Base-by-base conservation (phyloP, 2,113 vertebrate species). In the Brevimyrus niger region DNA sequence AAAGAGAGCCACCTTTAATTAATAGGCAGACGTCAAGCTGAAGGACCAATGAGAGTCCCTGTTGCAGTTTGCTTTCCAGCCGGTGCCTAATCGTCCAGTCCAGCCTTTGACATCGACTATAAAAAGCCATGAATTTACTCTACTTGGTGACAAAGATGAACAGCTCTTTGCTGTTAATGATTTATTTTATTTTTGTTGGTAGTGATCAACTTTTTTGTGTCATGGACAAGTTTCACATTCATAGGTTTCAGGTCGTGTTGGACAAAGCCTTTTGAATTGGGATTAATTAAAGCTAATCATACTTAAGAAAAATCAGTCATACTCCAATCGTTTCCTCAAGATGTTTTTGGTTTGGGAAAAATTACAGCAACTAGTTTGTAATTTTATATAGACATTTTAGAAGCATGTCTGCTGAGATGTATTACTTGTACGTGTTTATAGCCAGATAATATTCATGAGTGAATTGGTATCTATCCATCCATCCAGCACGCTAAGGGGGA, bases 11-110 rank as follows among this genome's bases (percentile, higher is more conserved):
- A 19, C 15, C 85, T 87, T 87, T 90, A 87, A 90, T 89, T 69
- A 69, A 90, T 53, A 35, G 85, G 47, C 38, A 87, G 38, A 58
- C 38, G 1, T 42, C 87, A 44, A 87, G 35, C 53, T 61, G 65
- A 50, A 44, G 84, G 23, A 73, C 47, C 65, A 38, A 8, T 65
- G 55, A 50, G 86, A 31, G 42, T 51, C n/a, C 48, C 42, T 86
- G 89, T 80, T 35, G 27, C 85, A 47, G 84, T 44, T 80, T 65
- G 84, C 85, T 6, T 86, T 84, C 31, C 55, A 86, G 58, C 55
- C 13, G 90, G 91, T 91, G 89, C 76, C 93, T 92, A 93, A 94
- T 92, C 92, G 92, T 92, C 93, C 93, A 87, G 87, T 87, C 23
- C 92, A 92, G 92, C 92, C 92, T 90, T 89, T 90, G 0, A 93